These are phyloP conservation scores for Geodia barretti DNA, from an alignment of 37 sponge, comb jelly and placozoan genomes.

Conservation along the genomic window DNA sequence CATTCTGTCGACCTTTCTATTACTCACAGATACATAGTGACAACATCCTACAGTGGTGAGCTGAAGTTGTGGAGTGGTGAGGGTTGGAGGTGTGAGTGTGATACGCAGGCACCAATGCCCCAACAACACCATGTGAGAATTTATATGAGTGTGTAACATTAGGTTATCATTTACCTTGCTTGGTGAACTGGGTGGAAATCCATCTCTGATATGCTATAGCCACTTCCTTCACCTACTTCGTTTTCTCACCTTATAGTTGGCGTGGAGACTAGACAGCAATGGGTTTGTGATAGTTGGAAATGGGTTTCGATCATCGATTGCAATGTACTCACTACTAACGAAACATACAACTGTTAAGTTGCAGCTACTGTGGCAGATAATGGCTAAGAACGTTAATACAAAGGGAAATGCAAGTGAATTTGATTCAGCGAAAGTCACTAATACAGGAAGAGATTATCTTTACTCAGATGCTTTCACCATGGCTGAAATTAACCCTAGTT, in stretches of 20 bases:
- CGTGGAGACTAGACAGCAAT: slow-evolving; percentile 56
- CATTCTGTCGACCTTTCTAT: too few relatives aligned
- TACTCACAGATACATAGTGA: slow-evolving; percentile 21
- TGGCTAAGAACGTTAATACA: neutral
- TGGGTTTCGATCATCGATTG: slow-evolving; percentile 52
- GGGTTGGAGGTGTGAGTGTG: slow-evolving; percentile 23
- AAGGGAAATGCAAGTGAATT: neutral
- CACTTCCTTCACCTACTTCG: too few relatives aligned
- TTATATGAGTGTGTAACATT: neutral
- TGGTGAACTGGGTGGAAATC: too few relatives aligned
- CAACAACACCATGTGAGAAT: slow-evolving; percentile 66
- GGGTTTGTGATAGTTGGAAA: slow-evolving; percentile 53
- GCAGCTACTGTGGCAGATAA: slow-evolving; percentile 30
- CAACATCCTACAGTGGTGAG: slow-evolving; percentile 52
- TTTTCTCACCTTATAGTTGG: slow-evolving; percentile 31
- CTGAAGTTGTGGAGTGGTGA: slow-evolving; percentile 55
- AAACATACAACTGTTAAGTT: neutral
- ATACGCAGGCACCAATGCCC: slow-evolving; percentile 22
- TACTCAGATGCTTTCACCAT: slow-evolving; percentile 42
- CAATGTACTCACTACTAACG: slow-evolving; percentile 23
- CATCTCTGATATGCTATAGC: too few relatives aligned
- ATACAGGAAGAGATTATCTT: slow-evolving; percentile 14
- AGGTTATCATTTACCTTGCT: neutral
- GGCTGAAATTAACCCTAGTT: slow-evolving; percentile 47
- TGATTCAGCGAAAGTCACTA: neutral